Percentiles rank a stretch among this genome's conserved stretches.
Evolutionary conservation across 2,113 vertebrate species (phyloP).

Genomic region (Sphyrna mokarran): DNA sequence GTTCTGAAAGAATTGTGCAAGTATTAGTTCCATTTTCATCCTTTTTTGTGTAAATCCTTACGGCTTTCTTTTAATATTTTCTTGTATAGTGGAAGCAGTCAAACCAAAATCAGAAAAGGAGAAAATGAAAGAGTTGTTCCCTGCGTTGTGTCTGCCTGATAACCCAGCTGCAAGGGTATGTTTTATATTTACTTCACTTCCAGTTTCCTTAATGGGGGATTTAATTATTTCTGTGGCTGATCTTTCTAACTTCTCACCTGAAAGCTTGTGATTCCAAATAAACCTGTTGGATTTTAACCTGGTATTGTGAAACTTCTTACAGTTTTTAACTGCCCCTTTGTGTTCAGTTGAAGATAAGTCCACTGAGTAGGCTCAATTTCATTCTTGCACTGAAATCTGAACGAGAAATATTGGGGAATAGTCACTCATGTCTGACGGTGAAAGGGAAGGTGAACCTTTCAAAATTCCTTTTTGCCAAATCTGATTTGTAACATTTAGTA

Average conservation of each 20-base stretch:
- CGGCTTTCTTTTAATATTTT: slow-evolving; percentile 35
- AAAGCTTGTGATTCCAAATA: too few species aligned
- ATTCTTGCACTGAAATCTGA: not conserved
- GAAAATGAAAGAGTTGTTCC: slow-evolving; percentile 80
- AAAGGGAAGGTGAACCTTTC: not conserved
- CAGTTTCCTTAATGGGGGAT: not conserved
- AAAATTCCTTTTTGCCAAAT: not conserved
- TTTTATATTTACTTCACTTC: not conserved
- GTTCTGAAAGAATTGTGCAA: not conserved
- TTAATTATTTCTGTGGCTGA: not conserved
- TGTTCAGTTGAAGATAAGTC: not conserved
- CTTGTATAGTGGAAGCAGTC: slow-evolving; percentile 38
- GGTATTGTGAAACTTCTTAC: too few species aligned
- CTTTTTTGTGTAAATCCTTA: not conserved
- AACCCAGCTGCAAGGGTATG: slow-evolving; percentile 73
- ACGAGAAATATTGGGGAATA: not conserved
- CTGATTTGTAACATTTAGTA: not conserved
- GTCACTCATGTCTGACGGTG: not conserved
- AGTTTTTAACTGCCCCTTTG: not conserved
- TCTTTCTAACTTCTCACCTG: not conserved
- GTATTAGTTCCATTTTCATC: not conserved
- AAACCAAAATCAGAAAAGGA: slow-evolving; percentile 81
- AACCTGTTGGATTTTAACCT: too few species aligned
- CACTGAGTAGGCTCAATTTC: not conserved
- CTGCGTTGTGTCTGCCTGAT: slow-evolving; percentile 80